Evolutionary conservation across 2,888 invertebrate genomes (phyloP).

Genomic region (Eumacrocentrus americanus): DNA sequence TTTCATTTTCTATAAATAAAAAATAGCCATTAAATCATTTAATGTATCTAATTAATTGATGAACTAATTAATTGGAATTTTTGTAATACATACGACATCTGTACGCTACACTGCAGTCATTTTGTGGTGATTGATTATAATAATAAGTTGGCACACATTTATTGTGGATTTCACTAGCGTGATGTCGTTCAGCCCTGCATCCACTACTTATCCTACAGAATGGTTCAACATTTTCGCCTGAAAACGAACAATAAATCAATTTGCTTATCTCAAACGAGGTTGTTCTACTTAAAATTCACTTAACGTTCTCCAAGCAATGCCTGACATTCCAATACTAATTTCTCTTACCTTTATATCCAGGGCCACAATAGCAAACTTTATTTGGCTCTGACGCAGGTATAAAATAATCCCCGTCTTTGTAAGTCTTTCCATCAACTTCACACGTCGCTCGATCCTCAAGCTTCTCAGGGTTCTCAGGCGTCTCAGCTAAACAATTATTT

Average conservation of each 20-base stretch:
- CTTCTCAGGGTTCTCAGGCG: slow-evolving; percentile 33
- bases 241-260: slow-evolving; percentile 5
- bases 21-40: too few species aligned
- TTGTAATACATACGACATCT: slow-evolving; percentile 53
- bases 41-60: too few species aligned
- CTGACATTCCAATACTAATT: background rate
- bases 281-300: background rate
- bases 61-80: too few species aligned
- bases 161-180: slow-evolving; percentile 25
- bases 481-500: slow-evolving; percentile 37
- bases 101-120: slow-evolving; percentile 35
- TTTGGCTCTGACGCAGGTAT: slow-evolving; percentile 34
- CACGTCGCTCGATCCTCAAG: slow-evolving; percentile 41
- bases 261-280: background rate
- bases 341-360: slow-evolving; percentile 39
- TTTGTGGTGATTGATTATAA: slow-evolving; percentile 34
- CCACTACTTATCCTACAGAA: slow-evolving; percentile 40
- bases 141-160: slow-evolving; percentile 49
- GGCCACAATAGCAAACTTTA: slow-evolving; percentile 41
- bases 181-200: slow-evolving; percentile 39
- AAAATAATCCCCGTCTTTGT: slow-evolving; percentile 48
- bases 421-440: slow-evolving; percentile 45
- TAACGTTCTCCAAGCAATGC: background rate
- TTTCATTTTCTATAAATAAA: too few species aligned
- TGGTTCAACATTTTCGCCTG: slow-evolving; percentile 46